phyloP scores from a whole-genome alignment of 2,113 vertebrate genomes.

The Triplophysa rosa region DNA sequence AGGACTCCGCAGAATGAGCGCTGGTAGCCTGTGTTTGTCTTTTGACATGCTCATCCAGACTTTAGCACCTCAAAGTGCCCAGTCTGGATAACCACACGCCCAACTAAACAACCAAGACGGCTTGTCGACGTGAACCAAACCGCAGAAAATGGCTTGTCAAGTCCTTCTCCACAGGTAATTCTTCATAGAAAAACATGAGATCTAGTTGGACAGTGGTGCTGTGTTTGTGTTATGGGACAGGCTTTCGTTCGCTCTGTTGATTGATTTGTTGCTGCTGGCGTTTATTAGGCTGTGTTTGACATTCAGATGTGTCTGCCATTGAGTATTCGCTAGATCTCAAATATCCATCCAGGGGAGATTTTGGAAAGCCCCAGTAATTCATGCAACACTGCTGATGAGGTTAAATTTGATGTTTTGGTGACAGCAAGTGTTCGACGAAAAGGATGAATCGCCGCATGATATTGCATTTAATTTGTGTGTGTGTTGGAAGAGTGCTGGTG shows the following conservation, averaged over 20 bases:
- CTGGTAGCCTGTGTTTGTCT: slow-evolving; percentile 59
- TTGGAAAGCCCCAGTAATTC: not conserved
- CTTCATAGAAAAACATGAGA: not conserved
- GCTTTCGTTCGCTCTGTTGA: not conserved
- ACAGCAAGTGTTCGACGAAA: not conserved
- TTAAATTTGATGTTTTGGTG: slow-evolving; percentile 30
- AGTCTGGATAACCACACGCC: slow-evolving; percentile 70
- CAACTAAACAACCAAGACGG: slow-evolving; percentile 22
- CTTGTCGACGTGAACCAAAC: slow-evolving; percentile 11
- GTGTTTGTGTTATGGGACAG: not conserved
- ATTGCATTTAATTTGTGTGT: not conserved
- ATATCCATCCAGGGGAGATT: not conserved
- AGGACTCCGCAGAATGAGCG: slow-evolving; percentile 74
- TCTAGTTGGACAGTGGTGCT: not conserved
- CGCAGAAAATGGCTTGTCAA: slow-evolving; percentile 81
- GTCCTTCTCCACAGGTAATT: slow-evolving; percentile 87
- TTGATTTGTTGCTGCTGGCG: slow-evolving; percentile 1
- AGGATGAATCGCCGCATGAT: slow-evolving; percentile 46
- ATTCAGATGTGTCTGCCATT: not conserved
- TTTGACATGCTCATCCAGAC: slow-evolving; percentile 70
- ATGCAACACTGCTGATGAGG: not conserved
- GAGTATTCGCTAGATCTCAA: not conserved
- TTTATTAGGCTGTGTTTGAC: slow-evolving; percentile 13
- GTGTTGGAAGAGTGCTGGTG: not conserved
- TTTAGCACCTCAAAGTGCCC: slow-evolving; percentile 74